phyloP scores from a whole-genome alignment of 2,797 vertebrate species.

The Mus minutoides region DNA sequence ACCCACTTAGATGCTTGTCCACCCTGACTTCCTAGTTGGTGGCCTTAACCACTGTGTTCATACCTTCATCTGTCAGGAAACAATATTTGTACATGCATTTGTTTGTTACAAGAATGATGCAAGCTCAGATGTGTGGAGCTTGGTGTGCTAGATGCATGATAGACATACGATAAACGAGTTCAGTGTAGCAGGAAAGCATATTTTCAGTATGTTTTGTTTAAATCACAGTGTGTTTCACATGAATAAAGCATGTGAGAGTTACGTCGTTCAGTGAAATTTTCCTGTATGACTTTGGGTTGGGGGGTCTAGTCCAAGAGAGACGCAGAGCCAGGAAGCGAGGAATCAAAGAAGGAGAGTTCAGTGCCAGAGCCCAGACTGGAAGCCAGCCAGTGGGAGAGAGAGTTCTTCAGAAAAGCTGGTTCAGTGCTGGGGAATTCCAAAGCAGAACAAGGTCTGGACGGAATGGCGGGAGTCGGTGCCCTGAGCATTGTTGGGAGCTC shows the following conservation, averaged over 20 bases:
- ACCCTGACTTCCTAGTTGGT: background rate
- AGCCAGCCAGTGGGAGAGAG: background rate
- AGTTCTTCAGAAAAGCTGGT: background rate
- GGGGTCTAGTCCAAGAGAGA: background rate
- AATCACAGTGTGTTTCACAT: background rate
- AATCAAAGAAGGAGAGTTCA: background rate
- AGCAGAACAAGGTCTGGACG: background rate
- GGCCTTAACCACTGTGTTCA: background rate
- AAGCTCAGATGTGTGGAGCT: background rate
- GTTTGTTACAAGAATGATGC: slow-evolving; percentile 11
- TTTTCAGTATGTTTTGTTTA: slow-evolving; percentile 36
- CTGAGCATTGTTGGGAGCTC: slow-evolving; percentile 41
- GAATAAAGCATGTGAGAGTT: background rate
- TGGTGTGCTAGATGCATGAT: background rate
- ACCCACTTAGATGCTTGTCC: background rate
- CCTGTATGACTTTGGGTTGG: background rate
- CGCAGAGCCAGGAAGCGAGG: background rate
- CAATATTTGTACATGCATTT: background rate
- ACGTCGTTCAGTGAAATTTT: background rate
- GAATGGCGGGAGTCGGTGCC: background rate
- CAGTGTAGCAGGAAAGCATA: background rate
- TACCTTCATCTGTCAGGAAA: background rate
- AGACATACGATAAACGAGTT: slow-evolving; percentile 11
- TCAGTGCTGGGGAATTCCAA: slow-evolving; percentile 33
- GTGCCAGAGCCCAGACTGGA: background rate